phyloP scores from a whole-genome alignment of 1,140 invertebrate genomes.

The Drosophila sucinea region DNA sequence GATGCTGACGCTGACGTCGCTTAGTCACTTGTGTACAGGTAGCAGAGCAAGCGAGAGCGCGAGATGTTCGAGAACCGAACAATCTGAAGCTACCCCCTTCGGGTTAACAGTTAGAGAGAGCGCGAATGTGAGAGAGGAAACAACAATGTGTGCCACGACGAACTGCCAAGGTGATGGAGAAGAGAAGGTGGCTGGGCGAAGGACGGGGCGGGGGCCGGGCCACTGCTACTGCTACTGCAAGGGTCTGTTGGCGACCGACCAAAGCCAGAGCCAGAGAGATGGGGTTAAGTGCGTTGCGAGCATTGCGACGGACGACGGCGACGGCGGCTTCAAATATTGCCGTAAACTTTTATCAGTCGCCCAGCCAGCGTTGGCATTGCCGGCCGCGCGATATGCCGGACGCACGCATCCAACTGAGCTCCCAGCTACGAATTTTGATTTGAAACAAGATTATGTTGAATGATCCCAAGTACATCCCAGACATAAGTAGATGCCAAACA shows the following conservation, averaged over 20 bases:
- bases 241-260: conserved; percentile 6
- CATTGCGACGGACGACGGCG: conserved; percentile 29
- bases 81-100: conserved; percentile 27
- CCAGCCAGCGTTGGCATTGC: conserved; percentile 55
- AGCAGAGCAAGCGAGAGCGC: conserved; percentile 40
- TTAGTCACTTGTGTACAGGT: conserved; percentile 51
- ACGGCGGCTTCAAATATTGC: conserved; percentile 1
- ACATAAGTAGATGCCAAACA: background rate
- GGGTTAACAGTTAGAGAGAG: conserved; percentile 17
- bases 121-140: conserved; percentile 12
- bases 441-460: background rate
- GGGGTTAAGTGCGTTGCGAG: conserved; percentile 52
- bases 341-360: conserved; percentile 66
- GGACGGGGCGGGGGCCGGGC: conserved; percentile 7
- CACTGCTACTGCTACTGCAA: background rate
- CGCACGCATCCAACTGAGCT: conserved; percentile 6
- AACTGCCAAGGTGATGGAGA: conserved; percentile 48
- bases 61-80: background rate
- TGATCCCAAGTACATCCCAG: background rate
- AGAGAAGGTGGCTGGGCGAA: background rate
- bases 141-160: conserved; percentile 58
- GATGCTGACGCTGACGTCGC: conserved; percentile 42
- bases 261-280: conserved; percentile 25
- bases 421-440: background rate
- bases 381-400: conserved; percentile 18